Base-by-base conservation (phyloP, 2,797 vertebrate genomes). In the Tenualosa thibaudeaui region DNA sequence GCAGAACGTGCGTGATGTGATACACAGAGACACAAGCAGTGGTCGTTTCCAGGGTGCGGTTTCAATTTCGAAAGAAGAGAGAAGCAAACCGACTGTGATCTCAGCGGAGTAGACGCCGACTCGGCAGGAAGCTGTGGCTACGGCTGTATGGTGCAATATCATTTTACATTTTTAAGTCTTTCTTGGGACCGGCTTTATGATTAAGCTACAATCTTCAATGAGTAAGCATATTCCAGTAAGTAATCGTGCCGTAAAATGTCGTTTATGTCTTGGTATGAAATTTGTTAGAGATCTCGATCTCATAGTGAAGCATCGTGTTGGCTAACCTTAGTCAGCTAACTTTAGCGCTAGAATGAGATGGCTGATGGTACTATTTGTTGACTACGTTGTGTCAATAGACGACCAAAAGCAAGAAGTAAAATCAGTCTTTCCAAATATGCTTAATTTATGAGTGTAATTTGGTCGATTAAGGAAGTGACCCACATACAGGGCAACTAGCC, bases 131-230 rank as follows among this genome's bases (percentile, higher is more conserved):
- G 89, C 90, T 88, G 87, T 89, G 84, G 87, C 89, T 68, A 87
- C 56, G 89, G 89, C 93, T 95, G 95, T 92, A 95, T 95, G 95
- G 95, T 96, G 92, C 87, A 93, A 90, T 93, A 89, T 88, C 90
- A 82, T 87, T 92, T 92, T 24, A 84, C 82, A 37, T 86, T 89
- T 90, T 90, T 86, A 94, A 91, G 92, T 92, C 94, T 97, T 96
- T 94, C 95, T 96, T 94, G 93, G 96, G 95, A 97, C 96, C 96
- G 97, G 96, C 97, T 97, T 97, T 97, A 98, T 98, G 97, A 97
- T 98, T 96, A 97, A 97, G 97, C 96, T 97, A 98, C 97, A 97
- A 96, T 98, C 97, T 98, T 99, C 98, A 99, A 99, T 99, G 98
- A 99, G 97, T 98, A 99, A 97, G 96, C 98, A 98, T 97, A 97